Evolutionary conservation across 2,888 invertebrate species (phyloP).

Genomic region (Melanostoma scalare): DNA sequence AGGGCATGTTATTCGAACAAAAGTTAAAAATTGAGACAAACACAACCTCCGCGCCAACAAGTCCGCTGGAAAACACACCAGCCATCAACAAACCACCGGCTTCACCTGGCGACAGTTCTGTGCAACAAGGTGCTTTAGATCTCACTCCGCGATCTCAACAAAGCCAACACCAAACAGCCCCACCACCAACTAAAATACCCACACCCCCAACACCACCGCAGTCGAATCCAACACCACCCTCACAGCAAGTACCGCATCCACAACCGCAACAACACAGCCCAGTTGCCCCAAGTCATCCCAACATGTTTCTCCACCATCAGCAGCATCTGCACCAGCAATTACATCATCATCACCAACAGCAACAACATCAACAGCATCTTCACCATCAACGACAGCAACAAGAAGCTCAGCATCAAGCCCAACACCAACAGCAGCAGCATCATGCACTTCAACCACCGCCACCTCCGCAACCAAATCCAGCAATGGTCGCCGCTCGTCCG

Average conservation of each 20-base stretch:
- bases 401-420: conserved; percentile 75
- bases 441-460: conserved; percentile 73
- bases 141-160: conserved; percentile 83
- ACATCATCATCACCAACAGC: conserved; percentile 78
- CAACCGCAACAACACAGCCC: conserved; percentile 66
- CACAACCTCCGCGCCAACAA: conserved; percentile 79
- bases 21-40: conserved; percentile 80
- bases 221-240: conserved; percentile 74
- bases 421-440: conserved; percentile 74
- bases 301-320: conserved; percentile 78
- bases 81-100: conserved; percentile 78
- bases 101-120: conserved; percentile 79
- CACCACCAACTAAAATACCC: conserved; percentile 44
- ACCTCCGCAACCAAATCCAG: conserved; percentile 78
- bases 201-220: conserved; percentile 79
- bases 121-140: conserved; percentile 84
- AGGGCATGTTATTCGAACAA: conserved; percentile 80
- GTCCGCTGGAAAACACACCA: conserved; percentile 76
- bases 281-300: conserved; percentile 54
- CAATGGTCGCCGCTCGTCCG: conserved; percentile 77
- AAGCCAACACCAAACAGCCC: conserved; percentile 56
- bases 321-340: conserved; percentile 80
- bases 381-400: conserved; percentile 80
- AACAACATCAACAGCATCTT: conserved; percentile 76
- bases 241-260: conserved; percentile 61